Evolutionary conservation across 1,140 invertebrate genomes (phyloP), one percentile per base, ranked within the genome.

Genomic region (Magallana angulata): DNA sequence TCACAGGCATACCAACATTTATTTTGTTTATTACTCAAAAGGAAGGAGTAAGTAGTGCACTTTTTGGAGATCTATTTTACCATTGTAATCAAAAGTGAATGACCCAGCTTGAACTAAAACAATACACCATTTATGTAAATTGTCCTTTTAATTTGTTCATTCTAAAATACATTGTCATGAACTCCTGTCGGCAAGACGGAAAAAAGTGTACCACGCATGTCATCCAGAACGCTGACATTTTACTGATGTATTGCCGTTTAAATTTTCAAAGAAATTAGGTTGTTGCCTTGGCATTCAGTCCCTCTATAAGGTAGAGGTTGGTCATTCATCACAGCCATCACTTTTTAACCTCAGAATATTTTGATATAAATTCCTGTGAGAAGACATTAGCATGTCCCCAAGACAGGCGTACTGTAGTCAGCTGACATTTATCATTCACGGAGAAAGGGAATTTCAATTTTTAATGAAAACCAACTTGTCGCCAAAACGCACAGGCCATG

Each of bases 321-420:
- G 7, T 8, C 68, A 76, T 76, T 30, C 24, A 76, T 76, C 68
- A 76, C 24, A 18, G 7, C 8, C 7, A 36, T 8, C 36, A 76
- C 24, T 36, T 76, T 76, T 76, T 76, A 24, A 76, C 68, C 68
- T 76, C 68, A 36, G 68, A 76, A 76, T 76, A 76, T 76, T 76
- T 76, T 76, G 68, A 76, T 76, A 76, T 76, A 12, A 76, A 76
- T 76, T 76, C 68, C 68, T 11, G 18, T 30, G 68, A 76, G 24
- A 76, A 76, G 36, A 48, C 36, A 76, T 76, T 76, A 30, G 24
- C 68, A 76, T 76, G 68, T 76, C 68, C 68, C 36, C 7, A 76
- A 36, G 68, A 76, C 68, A 76, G 68, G 68, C 36, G 64, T 68
- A 68, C 64, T 24, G 18, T 6, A 76, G 24, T 30, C 24, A 76